phyloP scores from a whole-genome alignment of 2,888 invertebrate species.

The Uloborus plumipes region DNA sequence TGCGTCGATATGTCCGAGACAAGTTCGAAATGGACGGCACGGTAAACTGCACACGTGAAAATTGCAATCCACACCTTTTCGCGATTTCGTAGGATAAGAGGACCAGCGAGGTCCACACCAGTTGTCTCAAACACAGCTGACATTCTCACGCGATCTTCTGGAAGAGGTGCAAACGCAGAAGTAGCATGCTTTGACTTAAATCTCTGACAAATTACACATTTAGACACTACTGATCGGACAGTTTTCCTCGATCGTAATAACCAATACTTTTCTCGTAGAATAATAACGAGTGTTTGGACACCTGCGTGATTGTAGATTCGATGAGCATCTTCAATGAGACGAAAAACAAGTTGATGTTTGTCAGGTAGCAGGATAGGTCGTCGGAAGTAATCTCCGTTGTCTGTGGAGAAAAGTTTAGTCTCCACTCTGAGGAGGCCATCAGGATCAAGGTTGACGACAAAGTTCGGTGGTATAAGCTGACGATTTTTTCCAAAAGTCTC shows the following conservation, averaged over 20 bases:
- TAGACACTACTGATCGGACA: background rate
- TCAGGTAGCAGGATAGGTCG: background rate
- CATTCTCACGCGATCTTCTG: background rate
- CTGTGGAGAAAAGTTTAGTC: background rate
- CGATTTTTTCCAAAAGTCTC: no score
- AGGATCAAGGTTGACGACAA: background rate
- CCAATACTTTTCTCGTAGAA: background rate
- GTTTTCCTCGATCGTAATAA: background rate
- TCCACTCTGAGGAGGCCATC: background rate
- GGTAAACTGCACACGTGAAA: background rate
- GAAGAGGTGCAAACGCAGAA: conserved; percentile 7
- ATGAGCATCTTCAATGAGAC: background rate
- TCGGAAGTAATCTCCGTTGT: background rate
- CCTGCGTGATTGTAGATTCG: background rate
- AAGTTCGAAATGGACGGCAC: background rate
- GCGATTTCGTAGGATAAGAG: background rate
- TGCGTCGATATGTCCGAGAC: no score
- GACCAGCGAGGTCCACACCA: background rate
- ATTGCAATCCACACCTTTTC: background rate
- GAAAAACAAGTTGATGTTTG: background rate
- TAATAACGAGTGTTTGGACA: background rate
- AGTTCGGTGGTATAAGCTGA: no score
- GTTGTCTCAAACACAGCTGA: background rate
- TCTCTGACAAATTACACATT: conserved; percentile 2
- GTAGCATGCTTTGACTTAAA: background rate